phyloP scores from a whole-genome alignment of 2,797 vertebrate genomes.

The Pseudomugil gertrudae region DNA sequence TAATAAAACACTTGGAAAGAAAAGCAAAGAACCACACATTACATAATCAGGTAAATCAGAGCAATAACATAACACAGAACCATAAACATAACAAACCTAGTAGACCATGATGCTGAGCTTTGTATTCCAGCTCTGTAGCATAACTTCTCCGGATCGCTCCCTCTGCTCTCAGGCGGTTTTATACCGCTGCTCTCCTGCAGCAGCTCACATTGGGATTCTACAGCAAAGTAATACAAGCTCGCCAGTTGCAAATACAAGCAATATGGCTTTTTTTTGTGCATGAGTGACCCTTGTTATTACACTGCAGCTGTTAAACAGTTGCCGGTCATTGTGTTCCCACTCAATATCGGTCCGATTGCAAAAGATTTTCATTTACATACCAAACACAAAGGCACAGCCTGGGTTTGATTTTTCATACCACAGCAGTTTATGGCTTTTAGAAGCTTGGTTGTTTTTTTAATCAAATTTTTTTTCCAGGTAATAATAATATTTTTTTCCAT shows the following conservation, averaged over 20 bases:
- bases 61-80: background rate
- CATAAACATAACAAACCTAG: background rate
- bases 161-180: background rate
- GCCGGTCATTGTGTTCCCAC: background rate
- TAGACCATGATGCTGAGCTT: background rate
- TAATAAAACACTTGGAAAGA: background rate
- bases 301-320: slow-evolving; percentile 6
- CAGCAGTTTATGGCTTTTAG: background rate
- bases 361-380: background rate
- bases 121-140: background rate
- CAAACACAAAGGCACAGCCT: background rate
- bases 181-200: background rate
- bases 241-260: background rate
- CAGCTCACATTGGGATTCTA: background rate
- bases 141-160: background rate
- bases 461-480: background rate
- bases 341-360: background rate
- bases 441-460: background rate
- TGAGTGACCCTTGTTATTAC: background rate
- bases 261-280: background rate
- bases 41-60: background rate
- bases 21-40: background rate
- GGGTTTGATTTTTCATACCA: background rate
- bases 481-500: background rate
- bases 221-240: background rate